These are phyloP conservation scores for Drepanosiphum platanoidis DNA, from an alignment of 2,888 invertebrate genomes.

Conservation along the genomic window DNA sequence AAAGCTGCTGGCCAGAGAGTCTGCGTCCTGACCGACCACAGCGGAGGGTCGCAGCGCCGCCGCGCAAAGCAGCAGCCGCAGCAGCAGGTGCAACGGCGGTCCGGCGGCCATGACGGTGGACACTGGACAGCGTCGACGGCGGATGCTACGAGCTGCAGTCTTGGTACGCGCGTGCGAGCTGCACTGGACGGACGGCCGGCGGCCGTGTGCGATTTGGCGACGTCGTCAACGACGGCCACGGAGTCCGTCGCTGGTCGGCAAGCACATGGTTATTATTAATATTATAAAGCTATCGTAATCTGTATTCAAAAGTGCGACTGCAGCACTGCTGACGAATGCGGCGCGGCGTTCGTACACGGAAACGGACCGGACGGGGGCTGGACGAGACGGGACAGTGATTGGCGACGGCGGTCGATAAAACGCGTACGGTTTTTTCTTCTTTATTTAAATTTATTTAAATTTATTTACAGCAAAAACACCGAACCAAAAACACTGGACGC, in stretches of 20 bases:
- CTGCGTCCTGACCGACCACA: constrained; percentile 71
- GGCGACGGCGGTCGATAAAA: too few relatives aligned
- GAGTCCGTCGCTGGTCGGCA: constrained; percentile 12
- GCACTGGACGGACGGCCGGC: too few relatives aligned
- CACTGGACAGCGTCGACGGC: not conserved
- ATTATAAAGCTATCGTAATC: too few relatives aligned
- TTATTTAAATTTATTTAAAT: too few relatives aligned
- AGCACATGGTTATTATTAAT: not conserved
- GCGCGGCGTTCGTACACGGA: too few relatives aligned
- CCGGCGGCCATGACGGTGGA: constrained; percentile 26
- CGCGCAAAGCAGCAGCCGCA: constrained; percentile 47
- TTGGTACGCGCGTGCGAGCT: not conserved
- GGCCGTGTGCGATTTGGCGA: not conserved
- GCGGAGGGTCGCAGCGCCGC: constrained; percentile 36
- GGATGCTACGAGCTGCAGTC: not conserved
- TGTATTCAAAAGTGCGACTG: too few relatives aligned
- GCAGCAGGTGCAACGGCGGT: not conserved
- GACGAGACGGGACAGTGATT: not conserved
- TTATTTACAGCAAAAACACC: too few relatives aligned
- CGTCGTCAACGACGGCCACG: constrained; percentile 23
- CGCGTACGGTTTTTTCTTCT: too few relatives aligned
- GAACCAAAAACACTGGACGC: not conserved
- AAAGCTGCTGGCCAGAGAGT: constrained; percentile 83
- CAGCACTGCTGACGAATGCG: too few relatives aligned
- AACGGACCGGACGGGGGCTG: not conserved